Percentiles rank a stretch among this genome's conserved stretches.
phyloP scores from a whole-genome alignment of 2,888 invertebrate species.

The Lepidocyrtoides sp. region DNA sequence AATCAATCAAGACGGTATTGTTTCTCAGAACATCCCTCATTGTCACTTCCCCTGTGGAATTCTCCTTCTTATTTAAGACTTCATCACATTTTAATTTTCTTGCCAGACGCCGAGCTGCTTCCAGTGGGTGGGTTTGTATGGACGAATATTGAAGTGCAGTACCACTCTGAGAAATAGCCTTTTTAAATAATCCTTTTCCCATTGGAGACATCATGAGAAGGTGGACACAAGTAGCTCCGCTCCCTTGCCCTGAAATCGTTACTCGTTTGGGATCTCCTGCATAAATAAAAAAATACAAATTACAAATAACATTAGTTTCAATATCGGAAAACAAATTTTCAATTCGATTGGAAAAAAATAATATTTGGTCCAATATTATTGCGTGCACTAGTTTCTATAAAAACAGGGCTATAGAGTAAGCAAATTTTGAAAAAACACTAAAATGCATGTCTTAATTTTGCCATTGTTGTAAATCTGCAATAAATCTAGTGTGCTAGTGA shows the following conservation, averaged over 20 bases:
- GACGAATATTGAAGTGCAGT: conserved; percentile 71
- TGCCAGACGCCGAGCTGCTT: conserved; percentile 81
- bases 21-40: conserved; percentile 50
- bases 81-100: conserved; percentile 74
- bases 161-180: conserved; percentile 80
- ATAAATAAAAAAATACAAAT: background rate
- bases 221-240: conserved; percentile 80
- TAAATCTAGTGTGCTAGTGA: too few species aligned
- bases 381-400: too few species aligned
- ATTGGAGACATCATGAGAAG: conserved; percentile 80
- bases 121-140: conserved; percentile 76
- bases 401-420: too few species aligned
- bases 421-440: too few species aligned
- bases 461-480: too few species aligned
- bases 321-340: too few species aligned
- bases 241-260: conserved; percentile 71
- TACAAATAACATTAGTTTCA: too few species aligned
- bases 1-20: conserved; percentile 71
- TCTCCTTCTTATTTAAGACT: conserved; percentile 66
- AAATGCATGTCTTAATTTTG: too few species aligned
- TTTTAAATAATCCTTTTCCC: conserved; percentile 81
- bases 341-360: too few species aligned
- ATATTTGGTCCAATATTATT: too few species aligned
- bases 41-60: conserved; percentile 66
- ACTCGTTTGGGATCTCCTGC: conserved; percentile 77